Evolutionary conservation across 1,140 invertebrate species (phyloP), one percentile per base, ranked within the genome.

Genomic region (Eupristina koningsbergeri): DNA sequence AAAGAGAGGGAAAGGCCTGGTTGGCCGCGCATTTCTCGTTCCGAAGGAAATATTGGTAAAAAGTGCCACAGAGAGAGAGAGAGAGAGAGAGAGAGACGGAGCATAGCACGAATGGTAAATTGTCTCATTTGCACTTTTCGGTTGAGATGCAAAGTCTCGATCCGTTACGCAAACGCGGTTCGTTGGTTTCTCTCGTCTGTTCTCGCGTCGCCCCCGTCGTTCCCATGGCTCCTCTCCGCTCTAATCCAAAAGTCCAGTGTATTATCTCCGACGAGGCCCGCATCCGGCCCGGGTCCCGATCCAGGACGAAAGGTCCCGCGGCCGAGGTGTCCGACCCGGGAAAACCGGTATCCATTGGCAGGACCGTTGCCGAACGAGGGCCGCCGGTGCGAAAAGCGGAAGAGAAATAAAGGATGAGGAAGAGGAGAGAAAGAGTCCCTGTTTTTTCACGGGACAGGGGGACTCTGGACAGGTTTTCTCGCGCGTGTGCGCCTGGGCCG

Each of bases 261-360:
- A 26, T 58, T 75, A 39, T 64, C 69, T 26, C 61, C 7, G 41
- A 22, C 39, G 61, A 53, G 73, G 78, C 81, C 39, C 79, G 73
- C 76, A 90, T 89, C 13, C 15, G n/a, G 3, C 19, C 87, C 88
- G 86, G 90, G 80, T 91, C 92, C 91, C 91, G 89, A 85, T 86
- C 75, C 79, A 87, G 89, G 86, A 89, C 61, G 58, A 81, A 75
- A 74, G 39, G 50, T 81, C 83, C 39, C 84, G 79, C 67, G 91
- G 89, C 87, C 89, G 86, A 90, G 80, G 92, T n/a, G n/a, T 92
- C 91, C 92, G 89, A 85, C 86, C 73, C 80, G 88, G 89, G 86
- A 89, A 86, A 92, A 92, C 92, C 92, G 92, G 92, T 92, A 92
- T 92, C 91, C 89, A 83, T 86, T 82, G 75, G 86, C 89, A 92